A percentile compares a stretch with the other conserved stretches of the same genome.
Evolutionary conservation across 2,888 invertebrate species (phyloP).

Genomic region (Zonitis immaculata): DNA sequence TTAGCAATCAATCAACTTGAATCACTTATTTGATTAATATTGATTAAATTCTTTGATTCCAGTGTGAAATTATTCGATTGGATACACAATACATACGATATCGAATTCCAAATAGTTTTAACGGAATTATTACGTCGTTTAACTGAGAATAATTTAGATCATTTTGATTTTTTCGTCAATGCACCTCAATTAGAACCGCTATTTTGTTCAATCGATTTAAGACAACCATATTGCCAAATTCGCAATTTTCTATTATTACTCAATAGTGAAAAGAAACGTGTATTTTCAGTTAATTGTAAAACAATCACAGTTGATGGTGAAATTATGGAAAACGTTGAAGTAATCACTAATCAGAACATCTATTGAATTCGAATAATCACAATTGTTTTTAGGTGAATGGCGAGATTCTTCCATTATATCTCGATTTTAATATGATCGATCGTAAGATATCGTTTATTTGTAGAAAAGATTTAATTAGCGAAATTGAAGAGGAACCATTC

Average conservation of each 20-base stretch:
- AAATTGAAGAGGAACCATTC: background rate
- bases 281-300: background rate
- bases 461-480: background rate
- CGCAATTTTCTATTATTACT: background rate
- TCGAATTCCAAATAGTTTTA: background rate
- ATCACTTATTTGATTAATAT: no score
- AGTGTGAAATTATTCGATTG: background rate
- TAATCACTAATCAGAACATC: no score
- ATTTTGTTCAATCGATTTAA: background rate
- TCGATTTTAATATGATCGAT: background rate
- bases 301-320: background rate
- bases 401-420: background rate
- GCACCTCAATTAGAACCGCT: background rate
- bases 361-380: no score
- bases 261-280: background rate
- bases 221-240: background rate
- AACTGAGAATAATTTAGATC: background rate
- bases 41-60: background rate
- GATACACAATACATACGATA: background rate
- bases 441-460: background rate
- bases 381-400: no score
- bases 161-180: background rate
- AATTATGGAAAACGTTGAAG: background rate
- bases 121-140: background rate
- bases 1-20: no score